Conservation (phyloP, 2,888 invertebrate genomes). For the Timema podura region DNA sequence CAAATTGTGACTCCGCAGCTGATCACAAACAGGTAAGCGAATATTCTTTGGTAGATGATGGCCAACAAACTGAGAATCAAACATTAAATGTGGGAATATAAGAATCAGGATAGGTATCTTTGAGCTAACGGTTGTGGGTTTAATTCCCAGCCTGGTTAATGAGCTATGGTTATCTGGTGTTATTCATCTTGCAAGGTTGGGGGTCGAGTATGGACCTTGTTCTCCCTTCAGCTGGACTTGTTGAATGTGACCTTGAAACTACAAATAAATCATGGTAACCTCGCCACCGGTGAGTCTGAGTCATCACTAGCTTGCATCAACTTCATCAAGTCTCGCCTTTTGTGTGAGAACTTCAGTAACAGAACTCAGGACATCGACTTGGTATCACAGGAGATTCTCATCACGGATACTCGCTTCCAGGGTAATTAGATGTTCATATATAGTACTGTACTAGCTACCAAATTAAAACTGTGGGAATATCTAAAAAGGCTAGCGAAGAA, state of each 20-base stretch:
- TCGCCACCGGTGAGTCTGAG: slow-evolving; percentile 40
- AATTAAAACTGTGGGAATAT: not conserved
- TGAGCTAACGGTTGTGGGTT: too few relatives aligned
- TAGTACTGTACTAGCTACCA: not conserved
- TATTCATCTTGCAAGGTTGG: slow-evolving; percentile 26
- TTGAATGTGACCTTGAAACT: slow-evolving; percentile 80
- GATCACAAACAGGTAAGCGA: too few relatives aligned
- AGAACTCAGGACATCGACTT: slow-evolving; percentile 87
- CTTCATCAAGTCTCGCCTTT: slow-evolving; percentile 84
- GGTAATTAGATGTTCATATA: slow-evolving; percentile 37
- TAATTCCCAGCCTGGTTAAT: too few relatives aligned
- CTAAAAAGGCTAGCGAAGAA: too few relatives aligned
- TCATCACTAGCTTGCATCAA: slow-evolving; percentile 73
- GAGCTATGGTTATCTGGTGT: too few relatives aligned
- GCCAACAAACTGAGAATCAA: too few relatives aligned
- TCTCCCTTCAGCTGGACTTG: slow-evolving; percentile 77
- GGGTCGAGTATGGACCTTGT: slow-evolving; percentile 63
- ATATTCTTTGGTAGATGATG: too few relatives aligned
- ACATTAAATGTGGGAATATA: too few relatives aligned
- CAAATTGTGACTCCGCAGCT: too few relatives aligned
- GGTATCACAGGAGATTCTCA: slow-evolving; percentile 84
- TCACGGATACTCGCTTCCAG: slow-evolving; percentile 70
- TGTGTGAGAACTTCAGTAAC: slow-evolving; percentile 83
- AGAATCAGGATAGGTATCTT: too few relatives aligned
- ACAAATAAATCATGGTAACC: slow-evolving; percentile 52